Base-by-base conservation (phyloP, 2,113 vertebrate species). In the Megatriorchis doriae region DNA sequence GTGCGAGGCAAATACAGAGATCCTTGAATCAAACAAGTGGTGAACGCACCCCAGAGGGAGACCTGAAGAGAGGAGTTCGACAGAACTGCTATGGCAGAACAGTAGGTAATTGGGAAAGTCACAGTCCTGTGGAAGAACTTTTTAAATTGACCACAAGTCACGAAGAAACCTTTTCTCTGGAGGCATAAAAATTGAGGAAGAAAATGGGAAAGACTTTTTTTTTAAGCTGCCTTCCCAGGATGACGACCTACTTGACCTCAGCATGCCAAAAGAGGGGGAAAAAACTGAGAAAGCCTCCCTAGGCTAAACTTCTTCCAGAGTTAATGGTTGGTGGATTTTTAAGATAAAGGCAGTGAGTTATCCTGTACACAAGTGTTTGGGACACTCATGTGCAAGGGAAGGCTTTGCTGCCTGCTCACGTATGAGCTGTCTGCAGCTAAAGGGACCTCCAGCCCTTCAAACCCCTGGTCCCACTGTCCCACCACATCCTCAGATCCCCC, bases 221-320 rank as follows among this genome's bases (percentile, higher is more conserved):
- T 27, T 79, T 38, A 42, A 67, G 20, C 23, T 85, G 55, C 34
- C 22, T 63, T 86, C 68, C 42, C 26, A 63, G 8, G 58, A 6
- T 75, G 48, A 56, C 0, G 0, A 63, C 14, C 32, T 36, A 3
- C 5, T 27, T 63, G 47, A 52, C 13, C 4, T 55, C 53, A n/a
- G 42, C 1, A 1, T 63, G 52, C 18, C 5, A 62, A 67, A 86
- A 94, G 11, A 52, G 13, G 4, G 10, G 19, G 3, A 2, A 3
- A 22, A 43, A 61, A 23, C 47, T 16, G 11, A 47, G 40, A 78
- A 80, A 86, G 1, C 17, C 7, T 19, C 27, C 4, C 12, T 9
- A 25, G 29, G 13, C 10, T 53, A 48, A 79, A 40, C 9, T 1
- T 70, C 53, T 29, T 56, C 43, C 59, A 56, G 23, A 58, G 3